Evolutionary conservation across 1,140 invertebrate species (phyloP).

Genomic region (Drosophila orosa): DNA sequence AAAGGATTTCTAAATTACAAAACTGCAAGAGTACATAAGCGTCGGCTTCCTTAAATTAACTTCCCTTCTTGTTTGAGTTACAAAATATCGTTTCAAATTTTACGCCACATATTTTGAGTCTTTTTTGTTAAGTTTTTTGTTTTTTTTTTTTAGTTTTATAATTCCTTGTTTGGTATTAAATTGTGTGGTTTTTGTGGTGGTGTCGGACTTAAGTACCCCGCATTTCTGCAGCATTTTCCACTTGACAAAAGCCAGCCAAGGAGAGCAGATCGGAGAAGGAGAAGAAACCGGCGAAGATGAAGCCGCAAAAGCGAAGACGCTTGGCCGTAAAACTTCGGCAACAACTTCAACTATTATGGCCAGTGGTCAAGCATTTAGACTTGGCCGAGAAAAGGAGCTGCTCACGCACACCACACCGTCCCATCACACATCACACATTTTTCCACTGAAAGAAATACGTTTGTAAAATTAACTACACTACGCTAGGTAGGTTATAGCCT

Average conservation of each 20-base stretch:
- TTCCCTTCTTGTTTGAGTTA: constrained; percentile 12
- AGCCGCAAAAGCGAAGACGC: constrained; percentile 72
- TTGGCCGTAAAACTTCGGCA: constrained; percentile 56
- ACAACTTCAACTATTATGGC: constrained; percentile 75
- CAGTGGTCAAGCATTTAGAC: constrained; percentile 74
- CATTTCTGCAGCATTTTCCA: constrained; percentile 78
- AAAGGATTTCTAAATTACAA: too few relatives aligned
- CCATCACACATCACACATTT: too few relatives aligned
- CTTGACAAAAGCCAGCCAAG: constrained; percentile 62
- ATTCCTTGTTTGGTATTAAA: constrained; percentile 71
- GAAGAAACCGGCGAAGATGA: constrained; percentile 51
- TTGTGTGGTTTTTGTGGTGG: constrained; percentile 77
- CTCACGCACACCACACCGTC: not conserved
- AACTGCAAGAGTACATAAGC: not conserved
- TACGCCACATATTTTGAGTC: constrained; percentile 10
- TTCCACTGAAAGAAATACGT: not conserved
- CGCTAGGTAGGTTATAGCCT: too few relatives aligned
- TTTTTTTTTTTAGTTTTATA: constrained; percentile 20
- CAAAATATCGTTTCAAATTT: constrained; percentile 45
- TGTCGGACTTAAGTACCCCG: constrained; percentile 69
- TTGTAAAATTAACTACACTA: not conserved
- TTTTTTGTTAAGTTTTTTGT: constrained; percentile 4
- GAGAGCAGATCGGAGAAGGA: constrained; percentile 3
- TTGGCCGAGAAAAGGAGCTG: constrained; percentile 49
- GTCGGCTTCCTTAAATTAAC: not conserved